These are phyloP conservation scores for Littorina saxatilis DNA, from an alignment of 1,140 invertebrate genomes.

Conservation along the genomic window DNA sequence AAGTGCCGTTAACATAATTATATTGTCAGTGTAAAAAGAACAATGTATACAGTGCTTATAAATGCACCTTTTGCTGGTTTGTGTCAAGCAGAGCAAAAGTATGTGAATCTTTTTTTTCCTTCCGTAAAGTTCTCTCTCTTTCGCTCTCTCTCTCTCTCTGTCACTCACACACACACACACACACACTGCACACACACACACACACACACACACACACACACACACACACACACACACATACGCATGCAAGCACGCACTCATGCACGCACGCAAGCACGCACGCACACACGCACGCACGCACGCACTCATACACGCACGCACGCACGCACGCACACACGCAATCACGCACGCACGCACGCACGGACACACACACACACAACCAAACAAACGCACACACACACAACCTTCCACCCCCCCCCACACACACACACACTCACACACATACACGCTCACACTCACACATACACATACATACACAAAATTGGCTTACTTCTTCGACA, in stretches of 20 bases:
- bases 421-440: background rate
- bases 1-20: no score
- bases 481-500: background rate
- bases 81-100: no score
- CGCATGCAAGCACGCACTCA: background rate
- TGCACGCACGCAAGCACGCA: background rate
- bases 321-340: background rate
- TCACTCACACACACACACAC: no score
- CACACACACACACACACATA: background rate
- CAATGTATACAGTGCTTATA: no score
- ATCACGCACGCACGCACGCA: background rate
- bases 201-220: background rate
- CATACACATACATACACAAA: background rate
- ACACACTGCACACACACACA: background rate
- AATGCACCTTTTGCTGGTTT: no score
- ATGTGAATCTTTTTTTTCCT: no score
- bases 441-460: background rate
- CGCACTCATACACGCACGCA: background rate
- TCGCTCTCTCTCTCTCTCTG: no score
- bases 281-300: background rate
- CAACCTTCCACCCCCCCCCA: background rate
- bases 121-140: no score
- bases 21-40: no score
- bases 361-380: background rate
- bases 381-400: background rate